These are phyloP conservation scores for Drosophila aff. DNA, from an alignment of 1,140 invertebrate species.

Conservation along the genomic window DNA sequence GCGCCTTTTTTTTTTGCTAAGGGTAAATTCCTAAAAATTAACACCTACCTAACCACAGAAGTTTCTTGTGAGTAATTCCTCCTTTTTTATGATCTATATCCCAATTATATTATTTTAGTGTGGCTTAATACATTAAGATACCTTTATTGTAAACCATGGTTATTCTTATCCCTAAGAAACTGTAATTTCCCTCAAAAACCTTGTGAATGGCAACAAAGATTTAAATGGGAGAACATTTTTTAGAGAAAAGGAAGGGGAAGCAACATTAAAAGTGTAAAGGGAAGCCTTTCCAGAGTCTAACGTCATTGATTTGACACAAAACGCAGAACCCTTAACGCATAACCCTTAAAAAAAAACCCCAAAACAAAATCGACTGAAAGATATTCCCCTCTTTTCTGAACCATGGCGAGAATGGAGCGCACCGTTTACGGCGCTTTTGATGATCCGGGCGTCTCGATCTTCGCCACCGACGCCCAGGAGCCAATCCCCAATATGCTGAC, in stretches of 20 bases:
- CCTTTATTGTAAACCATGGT: neutral
- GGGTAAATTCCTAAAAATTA: no score
- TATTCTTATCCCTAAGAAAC: neutral
- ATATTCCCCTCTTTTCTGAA: no score
- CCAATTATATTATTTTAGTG: no score
- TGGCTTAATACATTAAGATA: neutral
- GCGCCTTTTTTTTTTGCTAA: no score
- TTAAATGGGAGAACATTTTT: neutral
- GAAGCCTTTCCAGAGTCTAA: no score
- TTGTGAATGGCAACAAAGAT: no score
- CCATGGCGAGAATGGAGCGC: neutral
- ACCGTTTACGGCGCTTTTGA: conserved; percentile 53
- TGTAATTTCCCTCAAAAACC: no score
- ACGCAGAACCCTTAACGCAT: neutral
- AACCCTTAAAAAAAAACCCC: neutral
- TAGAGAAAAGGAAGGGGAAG: neutral
- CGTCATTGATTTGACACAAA: neutral
- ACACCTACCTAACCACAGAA: no score
- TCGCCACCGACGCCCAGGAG: conserved; percentile 58
- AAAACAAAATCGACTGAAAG: no score
- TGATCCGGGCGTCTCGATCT: conserved; percentile 53
- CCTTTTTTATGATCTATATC: no score
- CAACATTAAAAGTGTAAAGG: neutral
- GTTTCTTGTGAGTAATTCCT: no score
- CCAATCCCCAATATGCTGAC: conserved; percentile 52